These are phyloP conservation scores for Boleophthalmus pectinirostris DNA, from an alignment of 2,113 vertebrate genomes.

Conservation along the genomic window DNA sequence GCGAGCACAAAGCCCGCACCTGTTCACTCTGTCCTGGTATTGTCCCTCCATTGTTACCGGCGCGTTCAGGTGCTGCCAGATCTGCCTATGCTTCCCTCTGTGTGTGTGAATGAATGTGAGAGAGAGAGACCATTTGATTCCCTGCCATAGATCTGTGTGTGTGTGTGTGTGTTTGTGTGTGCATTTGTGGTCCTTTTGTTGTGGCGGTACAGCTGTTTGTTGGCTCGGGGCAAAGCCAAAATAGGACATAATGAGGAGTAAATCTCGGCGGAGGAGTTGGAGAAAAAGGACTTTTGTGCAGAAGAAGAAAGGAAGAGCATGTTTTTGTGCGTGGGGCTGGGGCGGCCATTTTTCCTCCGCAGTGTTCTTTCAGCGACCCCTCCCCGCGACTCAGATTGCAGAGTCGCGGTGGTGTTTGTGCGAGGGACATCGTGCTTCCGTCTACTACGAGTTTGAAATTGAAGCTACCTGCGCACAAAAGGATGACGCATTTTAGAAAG, in stretches of 20 bases:
- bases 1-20: background rate
- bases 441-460: background rate
- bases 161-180: too few relatives aligned
- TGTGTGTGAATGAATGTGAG: conserved; percentile 1
- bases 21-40: background rate
- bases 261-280: conserved; percentile 13
- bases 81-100: conserved; percentile 1
- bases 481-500: background rate
- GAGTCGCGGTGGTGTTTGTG: background rate
- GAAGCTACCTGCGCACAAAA: background rate
- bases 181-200: background rate
- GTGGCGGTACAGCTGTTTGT: conserved; percentile 8
- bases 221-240: conserved; percentile 2
- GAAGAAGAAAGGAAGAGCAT: background rate
- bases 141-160: conserved; percentile 16
- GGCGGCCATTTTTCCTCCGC: background rate
- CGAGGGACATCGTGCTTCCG: background rate
- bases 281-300: conserved; percentile 2
- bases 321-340: background rate
- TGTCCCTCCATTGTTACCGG: background rate
- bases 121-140: conserved; percentile 4
- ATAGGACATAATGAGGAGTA: conserved; percentile 29
- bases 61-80: conserved; percentile 9
- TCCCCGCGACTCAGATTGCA: conserved; percentile 1
- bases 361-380: background rate